Evolutionary conservation across 2,888 invertebrate species (phyloP), one percentile per base, ranked within the genome.

Genomic region (Pardosa pseudoannulata): DNA sequence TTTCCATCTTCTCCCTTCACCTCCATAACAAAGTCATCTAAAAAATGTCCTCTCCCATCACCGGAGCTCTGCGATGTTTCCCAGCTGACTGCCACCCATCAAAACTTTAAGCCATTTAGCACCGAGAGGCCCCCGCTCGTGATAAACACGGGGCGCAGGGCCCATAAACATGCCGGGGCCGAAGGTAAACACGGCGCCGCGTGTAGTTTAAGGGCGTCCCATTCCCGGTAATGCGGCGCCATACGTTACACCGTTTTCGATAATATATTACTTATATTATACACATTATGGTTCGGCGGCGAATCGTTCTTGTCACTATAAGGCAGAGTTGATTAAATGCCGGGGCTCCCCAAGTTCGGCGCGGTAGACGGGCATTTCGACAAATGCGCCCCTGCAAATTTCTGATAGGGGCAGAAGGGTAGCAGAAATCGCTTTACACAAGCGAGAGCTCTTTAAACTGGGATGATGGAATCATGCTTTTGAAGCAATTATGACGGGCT

Each of bases 251-350:
- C 50, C 67, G 73, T 80, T 62, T n/a, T 75, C 78, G 72, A 67
- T 83, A 83, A 83, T 83, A 83, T 78, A 83, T 83, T 71, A 72
- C 78, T 41, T 67, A 83, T 78, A 83, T 83, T 78, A 83, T 83
- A 82, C 70, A 76, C 76, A 82, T 82, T 82, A 82, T 71, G 83
- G 83, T 83, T 71, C 76, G 83, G 71, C 76, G 83, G 72, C 28
- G 72, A 75, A 82, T 78, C 72, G 46, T 78, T 72, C 50, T 71
- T 83, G 83, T 78, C 83, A 72, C 36, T 32, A 50, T 41, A 70
- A 39, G 68, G 75, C 41, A 28, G 76, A 28, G 65, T 72, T 83
- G 83, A 83, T 83, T 83, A 83, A 83, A 83, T 83, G 83, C 32
- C 56, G 9, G 64, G 70, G 29, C 23, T 39, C 29, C 64, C 28